These are phyloP conservation scores for Hydra vulgaris DNA, from an alignment of 30 jellyfish, hydroid and myxozoan species.

Conservation along the genomic window DNA sequence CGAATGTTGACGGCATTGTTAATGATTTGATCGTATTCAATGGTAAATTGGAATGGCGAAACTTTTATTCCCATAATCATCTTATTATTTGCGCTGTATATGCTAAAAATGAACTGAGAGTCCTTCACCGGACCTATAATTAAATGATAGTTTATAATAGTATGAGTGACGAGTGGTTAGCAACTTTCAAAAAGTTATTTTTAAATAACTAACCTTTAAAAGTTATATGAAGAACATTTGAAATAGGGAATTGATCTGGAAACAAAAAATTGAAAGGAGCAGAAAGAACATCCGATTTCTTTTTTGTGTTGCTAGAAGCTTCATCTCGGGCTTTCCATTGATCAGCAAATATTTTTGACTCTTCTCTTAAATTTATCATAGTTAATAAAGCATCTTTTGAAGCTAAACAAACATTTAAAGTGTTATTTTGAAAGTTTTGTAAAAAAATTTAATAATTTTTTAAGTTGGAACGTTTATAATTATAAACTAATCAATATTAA, in stretches of 20 bases:
- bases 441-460: neutral
- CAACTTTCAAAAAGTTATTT: no score
- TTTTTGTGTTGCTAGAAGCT: neutral
- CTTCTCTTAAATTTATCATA: neutral
- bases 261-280: constrained; percentile 56
- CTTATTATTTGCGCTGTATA: constrained; percentile 80
- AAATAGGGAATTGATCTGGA: constrained; percentile 48
- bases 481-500: no score
- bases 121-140: neutral
- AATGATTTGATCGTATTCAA: constrained; percentile 37
- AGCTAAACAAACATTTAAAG: neutral
- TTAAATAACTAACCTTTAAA: constrained; percentile 28
- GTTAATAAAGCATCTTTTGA: neutral
- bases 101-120: constrained; percentile 31
- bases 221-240: constrained; percentile 35
- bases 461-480: no score
- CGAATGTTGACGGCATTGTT: constrained; percentile 19
- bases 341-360: neutral
- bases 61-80: constrained; percentile 69
- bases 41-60: constrained; percentile 41
- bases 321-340: constrained; percentile 18
- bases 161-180: no score
- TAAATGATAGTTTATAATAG: neutral
- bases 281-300: constrained; percentile 30
- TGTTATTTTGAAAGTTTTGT: neutral